Percentiles rank a stretch among this genome's conserved stretches.
These are phyloP conservation scores for Piezodorus guildinii DNA, from an alignment of 1,140 invertebrate genomes.

Conservation along the genomic window DNA sequence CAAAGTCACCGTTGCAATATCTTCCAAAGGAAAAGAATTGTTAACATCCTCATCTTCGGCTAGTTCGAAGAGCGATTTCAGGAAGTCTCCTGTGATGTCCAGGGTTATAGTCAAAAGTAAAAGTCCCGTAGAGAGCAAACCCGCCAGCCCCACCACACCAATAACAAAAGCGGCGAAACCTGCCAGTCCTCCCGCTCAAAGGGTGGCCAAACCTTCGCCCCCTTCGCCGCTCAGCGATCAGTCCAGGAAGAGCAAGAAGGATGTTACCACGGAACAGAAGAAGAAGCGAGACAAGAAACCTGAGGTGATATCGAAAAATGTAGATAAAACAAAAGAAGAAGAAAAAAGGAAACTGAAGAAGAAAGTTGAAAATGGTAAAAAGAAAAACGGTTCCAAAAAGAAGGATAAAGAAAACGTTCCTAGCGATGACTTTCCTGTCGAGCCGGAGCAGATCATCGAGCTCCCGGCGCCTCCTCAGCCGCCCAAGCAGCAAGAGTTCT, in stretches of 20 bases:
- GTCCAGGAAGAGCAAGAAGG: slow-evolving; percentile 21
- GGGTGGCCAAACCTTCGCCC: slow-evolving; percentile 2
- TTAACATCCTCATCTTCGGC: slow-evolving; percentile 30
- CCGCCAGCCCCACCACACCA: background rate
- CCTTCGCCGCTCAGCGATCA: slow-evolving; percentile 14
- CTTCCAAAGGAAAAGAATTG: slow-evolving; percentile 38
- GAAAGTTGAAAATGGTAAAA: slow-evolving; percentile 24
- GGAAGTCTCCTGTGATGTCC: slow-evolving; percentile 10
- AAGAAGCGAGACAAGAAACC: slow-evolving; percentile 28
- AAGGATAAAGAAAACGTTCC: slow-evolving; percentile 29
- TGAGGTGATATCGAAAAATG: slow-evolving; percentile 28
- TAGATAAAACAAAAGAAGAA: slow-evolving; percentile 26
- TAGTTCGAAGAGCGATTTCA: slow-evolving; percentile 22
- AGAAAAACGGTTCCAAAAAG: slow-evolving; percentile 27
- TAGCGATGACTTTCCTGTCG: background rate
- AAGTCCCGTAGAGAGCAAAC: slow-evolving; percentile 12
- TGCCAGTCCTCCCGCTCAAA: background rate
- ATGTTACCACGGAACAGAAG: slow-evolving; percentile 19
- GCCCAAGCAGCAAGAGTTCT: slow-evolving; percentile 38
- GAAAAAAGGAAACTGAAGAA: slow-evolving; percentile 31
- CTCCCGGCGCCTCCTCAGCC: slow-evolving; percentile 39
- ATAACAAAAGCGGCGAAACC: too few species aligned
- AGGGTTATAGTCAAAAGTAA: background rate
- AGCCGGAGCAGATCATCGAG: slow-evolving; percentile 2
- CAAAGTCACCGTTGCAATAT: slow-evolving; percentile 37